Base-by-base conservation (phyloP, 2,797 vertebrate genomes). In the Morelia viridis region DNA sequence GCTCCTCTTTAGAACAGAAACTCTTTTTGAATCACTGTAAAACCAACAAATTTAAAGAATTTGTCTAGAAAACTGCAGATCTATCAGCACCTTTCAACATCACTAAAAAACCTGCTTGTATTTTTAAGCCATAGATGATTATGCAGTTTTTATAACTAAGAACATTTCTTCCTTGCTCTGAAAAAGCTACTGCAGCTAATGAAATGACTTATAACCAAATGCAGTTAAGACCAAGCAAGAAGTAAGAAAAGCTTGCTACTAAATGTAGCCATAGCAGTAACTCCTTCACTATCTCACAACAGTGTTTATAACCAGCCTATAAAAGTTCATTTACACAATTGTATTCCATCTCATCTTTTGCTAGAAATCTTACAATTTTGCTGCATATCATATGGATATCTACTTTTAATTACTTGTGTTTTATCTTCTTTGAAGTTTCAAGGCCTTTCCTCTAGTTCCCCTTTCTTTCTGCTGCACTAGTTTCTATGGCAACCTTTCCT, bases 401-500 rank as follows among this genome's bases (percentile, higher is more conserved):
- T 93, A 93, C 91, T 84, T 53, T 87, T 87, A 92, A 68, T 80
- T 58, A 76, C 28, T 50, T 90, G 15, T 60, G 57, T 41, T 80
- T 80, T 53, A 94, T 96, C 94, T 95, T 90, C 91, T 46, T 92
- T 93, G 28, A 91, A 58, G 93, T 94, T 93, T 91, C 89, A 76
- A 92, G 95, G 93, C 93, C 71, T 88, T 92, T 94, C 90, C 83
- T 89, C 94, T 95, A 19, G 24, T 68, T 95, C 94, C 91, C 94
- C 31, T 96, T 95, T 97, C 95, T 96, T 96, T 95, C 95, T 96
- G 88, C 94, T 94, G 87, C 90, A 93, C 91, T 93, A 93, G 96
- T 97, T 97, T 94, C 96, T 96, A 97, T 97, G 96, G 96, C 92
- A 97, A 97, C 96, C 94, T 90, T 91, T 90, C 86, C 61, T 93